Percentiles rank a stretch among this genome's conserved stretches.
Conservation (phyloP, 1,140 invertebrate genomes). For the Oncopodura yosiiana region DNA sequence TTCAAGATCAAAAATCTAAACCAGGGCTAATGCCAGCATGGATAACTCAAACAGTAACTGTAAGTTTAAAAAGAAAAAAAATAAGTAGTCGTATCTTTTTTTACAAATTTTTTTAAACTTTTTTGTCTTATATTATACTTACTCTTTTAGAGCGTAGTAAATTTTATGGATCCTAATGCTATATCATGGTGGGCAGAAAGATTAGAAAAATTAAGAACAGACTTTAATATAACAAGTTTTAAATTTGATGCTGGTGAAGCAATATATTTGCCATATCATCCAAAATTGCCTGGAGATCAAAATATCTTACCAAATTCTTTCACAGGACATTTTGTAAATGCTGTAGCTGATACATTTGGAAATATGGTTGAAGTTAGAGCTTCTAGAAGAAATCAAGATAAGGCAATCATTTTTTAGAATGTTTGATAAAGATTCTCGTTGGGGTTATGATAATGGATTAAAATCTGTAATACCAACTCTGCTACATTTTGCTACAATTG, state of each 20-base stretch:
- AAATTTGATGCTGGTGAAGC: constrained; percentile 87
- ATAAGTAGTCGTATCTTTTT: too few relatives aligned
- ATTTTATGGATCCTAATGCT: too few relatives aligned
- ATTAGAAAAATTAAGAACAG: constrained; percentile 49
- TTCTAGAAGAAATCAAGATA: constrained; percentile 43
- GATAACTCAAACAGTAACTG: constrained; percentile 46
- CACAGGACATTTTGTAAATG: constrained; percentile 53
- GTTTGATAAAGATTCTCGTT: constrained; percentile 72
- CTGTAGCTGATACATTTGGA: constrained; percentile 54
- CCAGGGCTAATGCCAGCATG: constrained; percentile 73
- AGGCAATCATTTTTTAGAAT: constrained; percentile 54
- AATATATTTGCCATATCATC: constrained; percentile 45
- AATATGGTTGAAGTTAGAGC: constrained; percentile 59
- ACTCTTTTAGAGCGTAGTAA: too few relatives aligned
- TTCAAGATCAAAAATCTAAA: constrained; percentile 41
- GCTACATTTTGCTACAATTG: constrained; percentile 42
- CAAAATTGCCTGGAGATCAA: constrained; percentile 45
- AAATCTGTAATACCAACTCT: constrained; percentile 66
- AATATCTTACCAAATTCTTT: constrained; percentile 53
- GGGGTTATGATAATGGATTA: constrained; percentile 66
- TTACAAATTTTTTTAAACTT: too few relatives aligned
- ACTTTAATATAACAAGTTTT: constrained; percentile 66
- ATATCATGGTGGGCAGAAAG: constrained; percentile 60
- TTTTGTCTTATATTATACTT: too few relatives aligned
- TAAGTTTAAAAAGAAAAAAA: constrained; percentile 67